Evolutionary conservation across 2,113 vertebrate species (phyloP), one percentile per base, ranked within the genome.

Genomic region (Cercopithecus mona): DNA sequence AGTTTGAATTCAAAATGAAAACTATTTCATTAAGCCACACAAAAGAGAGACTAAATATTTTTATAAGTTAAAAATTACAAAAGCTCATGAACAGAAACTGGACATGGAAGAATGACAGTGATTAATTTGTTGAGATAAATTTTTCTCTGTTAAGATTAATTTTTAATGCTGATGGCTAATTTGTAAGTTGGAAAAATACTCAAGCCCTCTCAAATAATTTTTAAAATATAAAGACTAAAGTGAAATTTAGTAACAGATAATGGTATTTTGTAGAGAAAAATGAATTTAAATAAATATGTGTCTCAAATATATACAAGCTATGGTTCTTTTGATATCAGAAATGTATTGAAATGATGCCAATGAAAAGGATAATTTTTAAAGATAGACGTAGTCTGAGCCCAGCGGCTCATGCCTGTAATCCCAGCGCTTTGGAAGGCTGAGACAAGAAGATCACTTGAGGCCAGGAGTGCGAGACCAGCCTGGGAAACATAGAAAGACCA

Each of bases 1-100:
- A 55, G 32, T 96, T 82, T 96, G 52, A 92, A 70, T 80, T 97
- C 3, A 86, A 70, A 82, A 80, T 30, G 11, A 87, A 79, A 86
- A 43, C 20, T 93, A 35, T 66, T 96, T 80, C 45, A 43, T 83
- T 86, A 81, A 81, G 57, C 4, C 59, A 72, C 48, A 85, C 38
- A 86, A 80, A 88, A 89, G 14, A 88, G 18, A 18, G 9, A 59
- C 11, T 38, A 80, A 66, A 55, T 97, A 23, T 76, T 92, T 82
- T 82, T 59, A 48, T 68, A 32, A 86, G 12, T 38, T 85, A 27
- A 90, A 88, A 95, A 66, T 82, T 78, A 57, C 10, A 17, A 32
- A 80, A 75, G 11, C 92, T 93, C 30, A 83, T 48, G n/a, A 90
- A 66, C 3, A 35, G 5, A 32, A 8, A 10, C n/a, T 85, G 18